phyloP scores from a whole-genome alignment of 2,113 vertebrate species.

The Eubucco bourcierii region DNA sequence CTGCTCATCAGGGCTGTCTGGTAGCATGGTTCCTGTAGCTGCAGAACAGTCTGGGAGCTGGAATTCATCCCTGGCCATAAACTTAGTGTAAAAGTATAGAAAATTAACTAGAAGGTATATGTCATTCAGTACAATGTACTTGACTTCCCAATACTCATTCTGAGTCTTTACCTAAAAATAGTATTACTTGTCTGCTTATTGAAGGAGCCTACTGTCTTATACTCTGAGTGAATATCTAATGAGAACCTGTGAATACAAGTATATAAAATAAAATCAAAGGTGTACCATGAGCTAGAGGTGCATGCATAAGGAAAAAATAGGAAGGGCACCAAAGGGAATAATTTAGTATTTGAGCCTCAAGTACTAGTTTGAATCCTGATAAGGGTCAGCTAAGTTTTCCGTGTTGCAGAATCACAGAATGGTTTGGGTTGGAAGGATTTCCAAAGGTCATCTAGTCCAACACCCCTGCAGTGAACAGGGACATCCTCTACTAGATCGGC shows the following conservation, averaged over 20 bases:
- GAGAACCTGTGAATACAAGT: background rate
- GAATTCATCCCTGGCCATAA: background rate
- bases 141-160: background rate
- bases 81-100: background rate
- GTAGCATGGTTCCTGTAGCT: background rate
- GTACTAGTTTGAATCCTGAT: background rate
- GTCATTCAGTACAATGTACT: rapidly evolving
- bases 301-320: background rate
- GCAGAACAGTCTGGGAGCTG: background rate
- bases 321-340: background rate
- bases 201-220: background rate
- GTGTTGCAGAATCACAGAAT: background rate
- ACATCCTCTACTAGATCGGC: no score
- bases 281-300: background rate
- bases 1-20: background rate
- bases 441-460: no score
- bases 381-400: background rate
- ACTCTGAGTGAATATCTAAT: background rate
- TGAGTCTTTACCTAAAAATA: background rate
- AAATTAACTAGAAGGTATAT: background rate
- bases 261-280: background rate
- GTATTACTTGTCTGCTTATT: background rate
- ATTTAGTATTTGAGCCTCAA: background rate
- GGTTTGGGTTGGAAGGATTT: no score
- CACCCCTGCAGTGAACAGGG: no score